These are phyloP conservation scores for Cryptosula pallasiana DNA, from an alignment of 2,888 invertebrate genomes.

Conservation along the genomic window DNA sequence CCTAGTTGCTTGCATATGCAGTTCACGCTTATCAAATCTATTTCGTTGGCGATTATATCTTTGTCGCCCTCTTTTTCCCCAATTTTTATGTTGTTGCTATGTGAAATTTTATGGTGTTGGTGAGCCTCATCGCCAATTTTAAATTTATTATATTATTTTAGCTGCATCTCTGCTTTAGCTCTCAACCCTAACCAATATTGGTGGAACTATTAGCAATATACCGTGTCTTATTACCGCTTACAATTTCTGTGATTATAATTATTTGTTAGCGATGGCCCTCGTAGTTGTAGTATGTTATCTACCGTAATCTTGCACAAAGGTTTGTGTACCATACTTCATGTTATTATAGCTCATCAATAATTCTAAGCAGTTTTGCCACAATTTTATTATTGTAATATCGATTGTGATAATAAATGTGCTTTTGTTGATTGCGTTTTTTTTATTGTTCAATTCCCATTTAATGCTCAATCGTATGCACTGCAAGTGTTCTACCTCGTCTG, in stretches of 20 bases:
- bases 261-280: not conserved
- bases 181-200: not conserved
- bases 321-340: no score
- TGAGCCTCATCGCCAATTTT: not conserved
- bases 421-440: not conserved
- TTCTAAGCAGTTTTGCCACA: not conserved
- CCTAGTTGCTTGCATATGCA: not conserved
- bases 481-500: no score
- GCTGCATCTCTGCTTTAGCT: not conserved
- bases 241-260: not conserved
- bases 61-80: not conserved
- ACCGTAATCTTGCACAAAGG: not conserved
- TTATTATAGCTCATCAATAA: no score
- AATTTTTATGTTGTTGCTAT: not conserved
- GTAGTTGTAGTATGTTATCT: not conserved
- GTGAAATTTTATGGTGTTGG: not conserved
- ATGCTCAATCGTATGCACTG: no score
- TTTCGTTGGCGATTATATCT: not conserved
- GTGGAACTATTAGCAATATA: not conserved
- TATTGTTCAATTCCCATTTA: no score
- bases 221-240: not conserved
- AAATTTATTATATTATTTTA: not conserved
- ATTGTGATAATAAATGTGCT: not conserved
- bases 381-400: not conserved
- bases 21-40: not conserved